A percentile compares a stretch with the other conserved stretches of the same genome.
Conservation (phyloP, 2,113 vertebrate genomes). For the Felis chaus region DNA sequence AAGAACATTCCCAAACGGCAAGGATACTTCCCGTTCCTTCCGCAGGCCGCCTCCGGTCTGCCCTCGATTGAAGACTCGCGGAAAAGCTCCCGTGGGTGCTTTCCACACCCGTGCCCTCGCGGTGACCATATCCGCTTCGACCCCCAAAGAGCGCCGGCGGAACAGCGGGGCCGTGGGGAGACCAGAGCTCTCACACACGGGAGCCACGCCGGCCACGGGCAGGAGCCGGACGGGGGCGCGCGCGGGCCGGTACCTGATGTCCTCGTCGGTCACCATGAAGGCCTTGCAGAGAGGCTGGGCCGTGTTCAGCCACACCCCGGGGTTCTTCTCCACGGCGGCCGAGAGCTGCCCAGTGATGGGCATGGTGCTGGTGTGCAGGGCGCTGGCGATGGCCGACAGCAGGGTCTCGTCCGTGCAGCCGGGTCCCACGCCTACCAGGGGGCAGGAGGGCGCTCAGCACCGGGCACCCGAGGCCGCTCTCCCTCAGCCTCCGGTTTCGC, state of each 20-base stretch:
- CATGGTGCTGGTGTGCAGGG: constrained; percentile 96
- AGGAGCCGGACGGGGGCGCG: too few species aligned
- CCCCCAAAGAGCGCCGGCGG: not conserved
- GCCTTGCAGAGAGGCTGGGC: constrained; percentile 97
- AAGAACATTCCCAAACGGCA: not conserved
- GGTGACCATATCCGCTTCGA: fast-evolving
- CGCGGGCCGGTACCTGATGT: constrained; percentile 90
- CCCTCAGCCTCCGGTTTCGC: not conserved
- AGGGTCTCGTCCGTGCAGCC: constrained; percentile 98
- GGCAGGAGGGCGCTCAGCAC: not conserved
- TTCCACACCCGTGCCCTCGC: not conserved
- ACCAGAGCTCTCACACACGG: not conserved
- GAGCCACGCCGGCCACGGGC: not conserved
- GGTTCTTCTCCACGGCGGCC: constrained; percentile 98
- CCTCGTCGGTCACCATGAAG: constrained; percentile 98
- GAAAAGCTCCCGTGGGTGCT: not conserved
- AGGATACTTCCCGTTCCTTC: too few species aligned
- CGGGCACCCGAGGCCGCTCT: not conserved
- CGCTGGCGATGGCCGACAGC: constrained; percentile 96
- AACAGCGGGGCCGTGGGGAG: not conserved
- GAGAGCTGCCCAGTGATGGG: constrained; percentile 98
- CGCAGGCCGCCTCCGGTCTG: fast-evolving
- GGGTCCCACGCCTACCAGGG: constrained; percentile 92
- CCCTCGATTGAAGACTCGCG: not conserved
- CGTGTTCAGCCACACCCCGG: constrained; percentile 98